A percentile compares a stretch with the other conserved stretches of the same genome.
phyloP scores from a whole-genome alignment of 2,797 vertebrate genomes.

The Oceanodroma leucorhoa region DNA sequence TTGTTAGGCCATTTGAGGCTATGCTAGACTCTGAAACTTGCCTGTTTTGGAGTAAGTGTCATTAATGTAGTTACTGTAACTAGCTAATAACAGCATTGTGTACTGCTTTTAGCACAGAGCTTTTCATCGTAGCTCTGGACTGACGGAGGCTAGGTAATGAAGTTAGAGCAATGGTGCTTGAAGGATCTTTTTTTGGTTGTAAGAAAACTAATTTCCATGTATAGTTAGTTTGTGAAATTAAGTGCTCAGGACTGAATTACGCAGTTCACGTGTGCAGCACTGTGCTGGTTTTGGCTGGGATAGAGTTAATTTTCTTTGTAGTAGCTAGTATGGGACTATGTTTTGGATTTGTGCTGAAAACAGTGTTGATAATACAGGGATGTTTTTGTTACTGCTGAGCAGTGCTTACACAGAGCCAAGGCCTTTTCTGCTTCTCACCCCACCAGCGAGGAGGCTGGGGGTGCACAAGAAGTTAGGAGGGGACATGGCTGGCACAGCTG shows the following conservation, averaged over 20 bases:
- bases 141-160: background rate
- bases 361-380: too few species aligned
- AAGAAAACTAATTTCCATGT: background rate
- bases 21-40: background rate
- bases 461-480: too few species aligned
- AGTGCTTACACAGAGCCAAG: too few species aligned
- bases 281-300: too few species aligned
- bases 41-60: background rate
- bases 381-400: too few species aligned
- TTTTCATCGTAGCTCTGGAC: background rate
- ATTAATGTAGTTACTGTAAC: background rate
- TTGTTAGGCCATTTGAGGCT: background rate
- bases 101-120: background rate
- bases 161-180: background rate
- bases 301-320: too few species aligned
- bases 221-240: background rate
- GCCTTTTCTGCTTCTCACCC: too few species aligned
- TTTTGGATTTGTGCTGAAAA: too few species aligned
- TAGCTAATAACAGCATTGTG: background rate
- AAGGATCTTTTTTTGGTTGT: background rate
- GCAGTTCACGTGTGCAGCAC: accelerated
- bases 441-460: too few species aligned
- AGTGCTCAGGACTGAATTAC: background rate
- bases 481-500: too few species aligned
- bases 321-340: too few species aligned